Evolutionary conservation across 2,113 vertebrate species (phyloP).

Genomic region (Stictonetta naevosa): DNA sequence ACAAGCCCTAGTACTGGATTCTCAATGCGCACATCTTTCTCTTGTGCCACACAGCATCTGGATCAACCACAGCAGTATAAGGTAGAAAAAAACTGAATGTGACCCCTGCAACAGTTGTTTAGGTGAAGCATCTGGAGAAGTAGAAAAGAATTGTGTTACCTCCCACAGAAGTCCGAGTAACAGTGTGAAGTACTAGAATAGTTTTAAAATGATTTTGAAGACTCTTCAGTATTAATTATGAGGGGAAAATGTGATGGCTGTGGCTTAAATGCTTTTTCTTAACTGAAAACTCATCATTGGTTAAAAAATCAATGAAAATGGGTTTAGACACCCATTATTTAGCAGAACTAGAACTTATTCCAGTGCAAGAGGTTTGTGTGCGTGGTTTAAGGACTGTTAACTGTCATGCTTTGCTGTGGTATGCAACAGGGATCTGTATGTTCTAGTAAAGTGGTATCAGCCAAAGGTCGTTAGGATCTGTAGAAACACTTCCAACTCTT

Average conservation of each 20-base stretch:
- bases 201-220: not conserved
- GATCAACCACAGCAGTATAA: not conserved
- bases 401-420: not conserved
- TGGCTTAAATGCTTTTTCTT: not conserved
- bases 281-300: not conserved
- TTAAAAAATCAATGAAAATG: not conserved
- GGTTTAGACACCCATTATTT: not conserved
- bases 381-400: not conserved
- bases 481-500: not conserved
- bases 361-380: not conserved
- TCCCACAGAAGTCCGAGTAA: not conserved
- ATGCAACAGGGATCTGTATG: not conserved
- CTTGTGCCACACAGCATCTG: not conserved
- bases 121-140: not conserved
- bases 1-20: not conserved
- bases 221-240: not conserved
- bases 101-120: rapidly evolving
- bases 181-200: not conserved
- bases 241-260: not conserved
- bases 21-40: not conserved
- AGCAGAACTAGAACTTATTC: not conserved
- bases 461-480: not conserved
- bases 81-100: not conserved
- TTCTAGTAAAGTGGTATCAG: not conserved
- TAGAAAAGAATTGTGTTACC: not conserved